phyloP scores from a whole-genome alignment of 2,888 invertebrate species.

The Chesias legatella region DNA sequence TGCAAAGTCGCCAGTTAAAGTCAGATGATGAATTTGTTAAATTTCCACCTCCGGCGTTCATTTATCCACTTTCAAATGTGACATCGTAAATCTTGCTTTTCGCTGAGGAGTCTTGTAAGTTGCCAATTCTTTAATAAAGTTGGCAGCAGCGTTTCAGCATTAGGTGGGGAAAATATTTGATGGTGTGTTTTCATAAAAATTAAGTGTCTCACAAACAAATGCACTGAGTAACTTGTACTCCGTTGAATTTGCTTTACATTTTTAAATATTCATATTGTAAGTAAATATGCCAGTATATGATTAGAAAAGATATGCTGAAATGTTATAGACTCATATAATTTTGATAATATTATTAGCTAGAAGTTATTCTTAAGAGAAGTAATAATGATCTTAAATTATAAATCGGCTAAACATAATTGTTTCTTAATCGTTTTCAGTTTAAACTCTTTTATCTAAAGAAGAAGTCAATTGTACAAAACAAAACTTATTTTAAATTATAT shows the following conservation, averaged over 20 bases:
- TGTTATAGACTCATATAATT: too few species aligned
- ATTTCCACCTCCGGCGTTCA: conserved; percentile 13
- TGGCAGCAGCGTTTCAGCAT: conserved; percentile 14
- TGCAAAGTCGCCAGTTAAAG: conserved; percentile 13
- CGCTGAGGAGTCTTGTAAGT: conserved; percentile 20
- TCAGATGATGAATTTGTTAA: conserved; percentile 22
- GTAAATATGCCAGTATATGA: too few species aligned
- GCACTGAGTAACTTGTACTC: conserved; percentile 14
- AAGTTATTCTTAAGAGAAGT: too few species aligned
- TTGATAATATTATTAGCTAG: too few species aligned
- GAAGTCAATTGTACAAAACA: too few species aligned
- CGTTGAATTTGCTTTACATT: too few species aligned
- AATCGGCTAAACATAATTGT: too few species aligned
- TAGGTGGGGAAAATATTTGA: conserved; percentile 17
- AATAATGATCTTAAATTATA: too few species aligned
- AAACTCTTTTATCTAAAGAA: too few species aligned
- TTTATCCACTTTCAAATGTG: conserved; percentile 21
- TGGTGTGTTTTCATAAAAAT: conserved; percentile 22
- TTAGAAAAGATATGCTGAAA: too few species aligned
- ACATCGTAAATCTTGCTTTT: conserved; percentile 22
- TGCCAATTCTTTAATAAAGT: conserved; percentile 25
- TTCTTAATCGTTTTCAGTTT: too few species aligned
- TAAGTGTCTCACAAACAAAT: conserved; percentile 28
- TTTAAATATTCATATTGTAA: too few species aligned
- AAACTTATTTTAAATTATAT: background rate